These are phyloP conservation scores for Sebastes reedi DNA, from an alignment of 2,797 vertebrate species.

Conservation along the genomic window DNA sequence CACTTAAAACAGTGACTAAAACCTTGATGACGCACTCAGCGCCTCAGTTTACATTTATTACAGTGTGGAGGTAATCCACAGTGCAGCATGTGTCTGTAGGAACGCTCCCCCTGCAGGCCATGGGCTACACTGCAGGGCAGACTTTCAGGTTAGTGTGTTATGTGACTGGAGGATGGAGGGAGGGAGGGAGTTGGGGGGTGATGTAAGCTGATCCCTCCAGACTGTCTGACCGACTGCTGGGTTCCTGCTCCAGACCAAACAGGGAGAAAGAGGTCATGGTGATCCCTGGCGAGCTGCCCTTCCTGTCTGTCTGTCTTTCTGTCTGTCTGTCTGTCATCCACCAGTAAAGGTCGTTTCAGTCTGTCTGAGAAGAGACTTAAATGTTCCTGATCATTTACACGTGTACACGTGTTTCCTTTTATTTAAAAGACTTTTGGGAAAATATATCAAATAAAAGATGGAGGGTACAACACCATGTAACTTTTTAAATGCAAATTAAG, in stretches of 20 bases:
- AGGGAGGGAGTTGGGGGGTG: neutral
- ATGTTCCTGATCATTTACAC: neutral
- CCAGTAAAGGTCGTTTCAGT: conserved; percentile 11
- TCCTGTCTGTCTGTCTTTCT: conserved; percentile 28
- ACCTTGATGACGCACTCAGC: neutral
- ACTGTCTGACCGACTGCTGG: conserved; percentile 68
- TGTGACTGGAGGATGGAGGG: neutral
- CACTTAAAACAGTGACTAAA: neutral
- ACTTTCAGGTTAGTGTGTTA: neutral
- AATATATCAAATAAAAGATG: neutral
- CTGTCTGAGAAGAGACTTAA: neutral
- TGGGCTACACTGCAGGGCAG: conserved; percentile 10
- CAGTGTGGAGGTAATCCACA: neutral
- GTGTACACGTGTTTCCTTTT: neutral
- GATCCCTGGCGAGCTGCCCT: conserved; percentile 54
- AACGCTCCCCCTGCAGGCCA: conserved; percentile 71
- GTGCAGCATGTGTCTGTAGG: neutral
- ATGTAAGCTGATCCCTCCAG: conserved; percentile 77
- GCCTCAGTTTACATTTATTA: neutral
- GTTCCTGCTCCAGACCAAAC: conserved; percentile 76
- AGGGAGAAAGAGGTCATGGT: conserved; percentile 74
- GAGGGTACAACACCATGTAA: neutral
- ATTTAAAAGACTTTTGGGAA: neutral
- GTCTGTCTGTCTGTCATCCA: neutral
- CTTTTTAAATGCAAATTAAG: neutral